phyloP scores from a whole-genome alignment of 2,888 invertebrate species.

The Lochmaea crataegi region DNA sequence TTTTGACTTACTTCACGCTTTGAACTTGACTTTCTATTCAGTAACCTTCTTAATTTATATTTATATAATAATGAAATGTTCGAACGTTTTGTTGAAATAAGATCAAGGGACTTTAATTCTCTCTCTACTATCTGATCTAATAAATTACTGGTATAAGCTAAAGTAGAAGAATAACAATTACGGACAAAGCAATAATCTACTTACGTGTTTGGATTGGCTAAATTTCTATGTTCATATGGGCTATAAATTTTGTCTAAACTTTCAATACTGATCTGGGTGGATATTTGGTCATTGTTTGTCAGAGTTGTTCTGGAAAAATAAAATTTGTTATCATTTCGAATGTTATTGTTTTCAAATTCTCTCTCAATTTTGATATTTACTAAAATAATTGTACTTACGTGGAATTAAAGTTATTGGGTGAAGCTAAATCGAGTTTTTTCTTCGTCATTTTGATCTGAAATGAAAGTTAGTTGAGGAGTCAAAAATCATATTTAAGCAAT shows the following conservation, averaged over 20 bases:
- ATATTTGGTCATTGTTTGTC: constrained; percentile 53
- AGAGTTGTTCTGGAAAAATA: constrained; percentile 45
- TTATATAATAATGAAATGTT: too few species aligned
- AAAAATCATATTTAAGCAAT: too few species aligned
- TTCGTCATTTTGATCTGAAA: constrained; percentile 35
- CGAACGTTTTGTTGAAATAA: too few species aligned
- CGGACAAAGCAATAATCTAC: constrained; percentile 27
- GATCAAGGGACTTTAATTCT: too few species aligned
- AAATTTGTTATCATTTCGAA: not conserved
- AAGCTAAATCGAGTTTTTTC: constrained; percentile 28
- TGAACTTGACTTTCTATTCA: too few species aligned
- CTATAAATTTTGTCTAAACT: constrained; percentile 49
- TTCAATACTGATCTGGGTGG: constrained; percentile 48
- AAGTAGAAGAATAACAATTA: not conserved
- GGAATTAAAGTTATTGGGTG: constrained; percentile 30
- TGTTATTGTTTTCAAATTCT: not conserved
- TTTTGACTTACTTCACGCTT: too few species aligned
- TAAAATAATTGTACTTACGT: constrained; percentile 32
- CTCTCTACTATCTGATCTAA: too few species aligned
- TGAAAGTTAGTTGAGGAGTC: too few species aligned
- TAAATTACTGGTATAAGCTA: too few species aligned
- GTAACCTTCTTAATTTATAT: too few species aligned
- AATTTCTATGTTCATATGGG: constrained; percentile 52
- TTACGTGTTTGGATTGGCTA: constrained; percentile 54
- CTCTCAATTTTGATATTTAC: not conserved